Percentiles rank a stretch among this genome's conserved stretches.
phyloP scores from a whole-genome alignment of 1,140 invertebrate species.

The Asobara japonica region DNA sequence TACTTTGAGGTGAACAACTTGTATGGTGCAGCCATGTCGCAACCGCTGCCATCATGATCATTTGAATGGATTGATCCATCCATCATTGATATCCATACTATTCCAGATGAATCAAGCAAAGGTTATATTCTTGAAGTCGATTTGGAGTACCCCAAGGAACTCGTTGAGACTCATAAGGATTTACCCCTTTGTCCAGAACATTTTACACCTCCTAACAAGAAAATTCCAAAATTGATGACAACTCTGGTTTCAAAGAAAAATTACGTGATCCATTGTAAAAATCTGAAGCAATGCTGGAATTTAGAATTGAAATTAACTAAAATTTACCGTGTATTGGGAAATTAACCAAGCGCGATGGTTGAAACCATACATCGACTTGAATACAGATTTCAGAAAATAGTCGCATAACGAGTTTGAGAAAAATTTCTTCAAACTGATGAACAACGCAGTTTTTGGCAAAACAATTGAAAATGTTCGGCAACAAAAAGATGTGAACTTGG shows the following conservation, averaged over 20 bases:
- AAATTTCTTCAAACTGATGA: neutral
- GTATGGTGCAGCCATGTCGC: neutral
- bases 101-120: neutral
- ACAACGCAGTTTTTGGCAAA: neutral
- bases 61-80: neutral
- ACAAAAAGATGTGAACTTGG: neutral
- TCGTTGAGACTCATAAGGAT: neutral
- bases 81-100: neutral
- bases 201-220: neutral
- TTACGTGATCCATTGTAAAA: neutral
- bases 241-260: neutral
- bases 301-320: neutral
- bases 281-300: neutral
- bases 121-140: neutral
- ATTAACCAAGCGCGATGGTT: neutral
- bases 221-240: neutral
- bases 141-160: neutral
- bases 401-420: neutral
- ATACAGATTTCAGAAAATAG: neutral
- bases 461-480: neutral
- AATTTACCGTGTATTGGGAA: neutral
- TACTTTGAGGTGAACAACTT: constrained; percentile 3
- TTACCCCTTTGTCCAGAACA: neutral
- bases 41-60: neutral
- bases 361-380: constrained; percentile 4